Conservation (phyloP, 2,797 vertebrate species). For the Cuculus canorus region DNA sequence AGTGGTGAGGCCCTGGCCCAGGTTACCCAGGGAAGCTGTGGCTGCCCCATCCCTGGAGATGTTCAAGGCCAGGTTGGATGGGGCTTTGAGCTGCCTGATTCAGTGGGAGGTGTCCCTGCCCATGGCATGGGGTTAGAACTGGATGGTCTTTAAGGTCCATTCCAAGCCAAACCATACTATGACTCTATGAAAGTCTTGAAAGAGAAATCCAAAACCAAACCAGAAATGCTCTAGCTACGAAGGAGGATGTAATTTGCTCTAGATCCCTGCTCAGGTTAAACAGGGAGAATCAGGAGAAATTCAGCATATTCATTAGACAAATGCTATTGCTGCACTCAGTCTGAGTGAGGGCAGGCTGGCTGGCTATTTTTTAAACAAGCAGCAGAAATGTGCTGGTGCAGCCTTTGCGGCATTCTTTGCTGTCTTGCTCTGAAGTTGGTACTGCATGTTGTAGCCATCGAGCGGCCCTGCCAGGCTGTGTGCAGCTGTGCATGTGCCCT, state of each 20-base stretch:
- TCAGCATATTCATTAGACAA: neutral
- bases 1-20: too few relatives aligned
- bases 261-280: neutral
- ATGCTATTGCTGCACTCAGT: neutral
- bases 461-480: neutral
- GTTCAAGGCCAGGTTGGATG: too few relatives aligned
- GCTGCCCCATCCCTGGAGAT: too few relatives aligned
- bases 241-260: neutral
- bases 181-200: neutral
- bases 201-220: neutral
- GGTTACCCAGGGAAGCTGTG: too few relatives aligned
- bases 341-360: rapidly evolving
- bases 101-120: too few relatives aligned
- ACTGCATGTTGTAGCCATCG: rapidly evolving
- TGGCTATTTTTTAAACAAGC: neutral
- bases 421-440: neutral
- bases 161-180: too few relatives aligned
- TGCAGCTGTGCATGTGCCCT: rapidly evolving
- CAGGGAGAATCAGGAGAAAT: neutral
- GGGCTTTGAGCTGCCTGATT: too few relatives aligned
- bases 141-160: too few relatives aligned
- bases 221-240: neutral
- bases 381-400: neutral
- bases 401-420: neutral
- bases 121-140: too few relatives aligned